Conservation (phyloP, 2,797 vertebrate species). For the Cirrhinus mrigala region DNA sequence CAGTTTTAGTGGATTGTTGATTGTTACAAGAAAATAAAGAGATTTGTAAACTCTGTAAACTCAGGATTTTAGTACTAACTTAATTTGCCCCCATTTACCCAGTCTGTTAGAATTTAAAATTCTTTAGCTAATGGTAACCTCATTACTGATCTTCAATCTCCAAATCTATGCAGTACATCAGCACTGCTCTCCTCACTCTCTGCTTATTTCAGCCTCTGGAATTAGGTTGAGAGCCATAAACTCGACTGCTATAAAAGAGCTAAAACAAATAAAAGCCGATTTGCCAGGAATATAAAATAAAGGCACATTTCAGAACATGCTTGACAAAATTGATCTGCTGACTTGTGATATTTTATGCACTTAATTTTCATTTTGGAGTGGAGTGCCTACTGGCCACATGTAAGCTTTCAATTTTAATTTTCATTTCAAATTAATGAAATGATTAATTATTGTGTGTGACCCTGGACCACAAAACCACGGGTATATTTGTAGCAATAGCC, state of each 20-base stretch:
- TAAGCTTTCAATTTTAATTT: not conserved
- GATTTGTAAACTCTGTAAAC: constrained; percentile 59
- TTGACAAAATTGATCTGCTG: constrained; percentile 18
- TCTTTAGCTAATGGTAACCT: constrained; percentile 69
- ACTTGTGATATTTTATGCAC: not conserved
- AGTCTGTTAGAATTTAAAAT: constrained; percentile 73
- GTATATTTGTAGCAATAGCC: too few species aligned
- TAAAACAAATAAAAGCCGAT: constrained; percentile 60
- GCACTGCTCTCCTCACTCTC: constrained; percentile 58
- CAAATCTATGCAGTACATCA: constrained; percentile 53
- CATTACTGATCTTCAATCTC: constrained; percentile 66
- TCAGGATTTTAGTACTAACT: constrained; percentile 69
- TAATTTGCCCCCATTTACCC: constrained; percentile 57
- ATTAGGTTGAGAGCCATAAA: constrained; percentile 66
- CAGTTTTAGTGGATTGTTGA: not conserved
- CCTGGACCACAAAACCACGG: too few species aligned
- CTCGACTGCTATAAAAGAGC: constrained; percentile 54
- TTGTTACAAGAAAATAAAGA: not conserved
- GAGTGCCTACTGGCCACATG: not conserved
- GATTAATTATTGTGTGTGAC: not conserved
- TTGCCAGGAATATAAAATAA: constrained; percentile 39
- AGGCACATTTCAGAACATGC: constrained; percentile 29
- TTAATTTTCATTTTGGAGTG: constrained; percentile 15
- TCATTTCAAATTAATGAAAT: not conserved
- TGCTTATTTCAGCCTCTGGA: constrained; percentile 55